phyloP scores from a whole-genome alignment of 2,113 vertebrate species.

The Paramormyrops kingsleyae region DNA sequence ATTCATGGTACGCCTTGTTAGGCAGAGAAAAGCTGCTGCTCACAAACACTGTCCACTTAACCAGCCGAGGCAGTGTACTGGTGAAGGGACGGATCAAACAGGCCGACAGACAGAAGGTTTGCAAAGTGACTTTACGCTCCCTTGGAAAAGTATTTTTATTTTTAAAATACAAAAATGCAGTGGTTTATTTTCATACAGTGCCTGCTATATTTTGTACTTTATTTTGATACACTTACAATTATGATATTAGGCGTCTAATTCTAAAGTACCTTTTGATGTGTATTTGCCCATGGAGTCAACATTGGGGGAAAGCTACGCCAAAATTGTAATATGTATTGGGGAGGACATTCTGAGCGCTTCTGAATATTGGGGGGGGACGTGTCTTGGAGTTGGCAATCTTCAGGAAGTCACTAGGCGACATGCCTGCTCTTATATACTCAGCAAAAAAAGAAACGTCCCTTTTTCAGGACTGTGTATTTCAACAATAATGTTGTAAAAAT shows the following conservation, averaged over 20 bases:
- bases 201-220: neutral
- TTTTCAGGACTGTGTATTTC: too few relatives aligned
- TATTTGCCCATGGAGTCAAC: neutral
- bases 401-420: neutral
- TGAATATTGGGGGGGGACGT: neutral
- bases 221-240: neutral
- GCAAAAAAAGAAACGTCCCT: too few relatives aligned
- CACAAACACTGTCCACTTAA: neutral
- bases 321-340: neutral
- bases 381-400: neutral
- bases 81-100: neutral
- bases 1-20: neutral
- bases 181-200: neutral
- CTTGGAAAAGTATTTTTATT: neutral
- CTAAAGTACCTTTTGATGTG: neutral
- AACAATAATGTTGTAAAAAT: too few relatives aligned
- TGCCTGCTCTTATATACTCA: too few relatives aligned
- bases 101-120: neutral
- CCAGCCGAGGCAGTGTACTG: neutral
- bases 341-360: neutral
- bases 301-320: neutral
- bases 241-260: neutral
- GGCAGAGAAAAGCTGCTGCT: neutral
- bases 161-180: neutral
- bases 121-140: neutral